phyloP scores from a whole-genome alignment of 2,888 invertebrate genomes.

The Dasypolia templi region DNA sequence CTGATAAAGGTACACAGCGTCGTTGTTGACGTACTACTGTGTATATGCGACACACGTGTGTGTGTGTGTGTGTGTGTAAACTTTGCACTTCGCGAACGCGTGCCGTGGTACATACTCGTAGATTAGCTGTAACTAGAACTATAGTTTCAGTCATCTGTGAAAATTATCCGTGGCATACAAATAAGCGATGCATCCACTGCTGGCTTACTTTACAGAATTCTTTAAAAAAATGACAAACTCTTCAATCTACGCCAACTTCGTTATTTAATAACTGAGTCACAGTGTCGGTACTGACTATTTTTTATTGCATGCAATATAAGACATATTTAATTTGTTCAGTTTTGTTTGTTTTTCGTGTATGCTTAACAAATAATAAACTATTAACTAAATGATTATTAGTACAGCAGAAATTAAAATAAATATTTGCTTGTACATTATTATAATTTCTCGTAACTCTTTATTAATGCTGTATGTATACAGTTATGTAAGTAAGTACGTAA shows the following conservation, averaged over 20 bases:
- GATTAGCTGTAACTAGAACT: slow-evolving; percentile 51
- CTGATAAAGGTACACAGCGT: slow-evolving; percentile 75
- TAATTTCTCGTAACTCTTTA: slow-evolving; percentile 37
- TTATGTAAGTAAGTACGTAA: not conserved
- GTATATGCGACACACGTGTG: slow-evolving; percentile 67
- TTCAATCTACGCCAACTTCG: slow-evolving; percentile 37
- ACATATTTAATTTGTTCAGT: slow-evolving; percentile 40
- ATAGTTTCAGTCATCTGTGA: slow-evolving; percentile 36
- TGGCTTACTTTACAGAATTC: not conserved
- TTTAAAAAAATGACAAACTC: not conserved
- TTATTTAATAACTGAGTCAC: slow-evolving; percentile 50
- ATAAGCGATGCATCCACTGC: slow-evolving; percentile 50
- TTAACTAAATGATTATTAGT: slow-evolving; percentile 21
- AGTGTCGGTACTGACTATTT: slow-evolving; percentile 24
- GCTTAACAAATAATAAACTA: slow-evolving; percentile 30
- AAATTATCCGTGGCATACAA: slow-evolving; percentile 21
- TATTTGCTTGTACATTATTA: slow-evolving; percentile 26
- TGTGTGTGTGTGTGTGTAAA: slow-evolving; percentile 75
- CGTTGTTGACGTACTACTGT: slow-evolving; percentile 65
- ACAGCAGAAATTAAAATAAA: slow-evolving; percentile 38
- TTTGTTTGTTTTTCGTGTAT: slow-evolving; percentile 39
- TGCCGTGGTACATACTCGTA: slow-evolving; percentile 68
- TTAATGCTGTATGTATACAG: not conserved
- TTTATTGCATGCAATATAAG: slow-evolving; percentile 49
- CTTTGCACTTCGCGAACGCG: slow-evolving; percentile 82